Evolutionary conservation across 2,888 invertebrate genomes (phyloP).

Genomic region (Blastobasis lacticolella): DNA sequence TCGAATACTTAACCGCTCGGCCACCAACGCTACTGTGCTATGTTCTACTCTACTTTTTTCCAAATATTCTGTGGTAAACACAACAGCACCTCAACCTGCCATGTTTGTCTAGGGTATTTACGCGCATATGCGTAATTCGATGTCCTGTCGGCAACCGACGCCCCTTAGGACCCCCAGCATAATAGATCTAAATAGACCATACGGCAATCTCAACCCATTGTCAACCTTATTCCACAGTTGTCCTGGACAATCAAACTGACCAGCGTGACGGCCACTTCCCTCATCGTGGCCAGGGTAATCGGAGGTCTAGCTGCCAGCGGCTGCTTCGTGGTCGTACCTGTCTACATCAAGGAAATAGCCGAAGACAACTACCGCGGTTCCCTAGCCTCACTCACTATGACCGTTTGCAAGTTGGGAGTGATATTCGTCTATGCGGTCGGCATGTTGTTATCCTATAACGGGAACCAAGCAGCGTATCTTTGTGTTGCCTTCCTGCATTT

Average conservation of each 20-base stretch:
- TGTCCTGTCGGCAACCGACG: too few relatives aligned
- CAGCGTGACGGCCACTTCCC: conserved; percentile 25
- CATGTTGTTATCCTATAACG: conserved; percentile 32
- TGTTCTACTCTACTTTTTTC: too few relatives aligned
- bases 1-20: too few relatives aligned
- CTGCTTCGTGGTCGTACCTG: conserved; percentile 46
- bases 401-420: conserved; percentile 49
- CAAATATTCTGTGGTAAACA: too few relatives aligned
- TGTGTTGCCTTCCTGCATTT: conserved; percentile 32
- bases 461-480: conserved; percentile 40
- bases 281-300: conserved; percentile 37
- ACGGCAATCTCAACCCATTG: too few relatives aligned
- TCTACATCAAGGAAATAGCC: conserved; percentile 49
- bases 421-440: conserved; percentile 50
- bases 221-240: conserved; percentile 27
- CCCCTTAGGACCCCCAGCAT: too few relatives aligned
- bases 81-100: too few relatives aligned
- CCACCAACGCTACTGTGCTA: too few relatives aligned
- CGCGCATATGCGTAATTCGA: too few relatives aligned
- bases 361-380: conserved; percentile 44
- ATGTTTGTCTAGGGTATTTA: too few relatives aligned
- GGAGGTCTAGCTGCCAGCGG: conserved; percentile 46
- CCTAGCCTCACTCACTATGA: conserved; percentile 46
- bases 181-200: too few relatives aligned
- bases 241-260: conserved; percentile 46